Evolutionary conservation across 1,140 invertebrate species (phyloP), one percentile per base, ranked within the genome.

Genomic region (Tribolium madens): DNA sequence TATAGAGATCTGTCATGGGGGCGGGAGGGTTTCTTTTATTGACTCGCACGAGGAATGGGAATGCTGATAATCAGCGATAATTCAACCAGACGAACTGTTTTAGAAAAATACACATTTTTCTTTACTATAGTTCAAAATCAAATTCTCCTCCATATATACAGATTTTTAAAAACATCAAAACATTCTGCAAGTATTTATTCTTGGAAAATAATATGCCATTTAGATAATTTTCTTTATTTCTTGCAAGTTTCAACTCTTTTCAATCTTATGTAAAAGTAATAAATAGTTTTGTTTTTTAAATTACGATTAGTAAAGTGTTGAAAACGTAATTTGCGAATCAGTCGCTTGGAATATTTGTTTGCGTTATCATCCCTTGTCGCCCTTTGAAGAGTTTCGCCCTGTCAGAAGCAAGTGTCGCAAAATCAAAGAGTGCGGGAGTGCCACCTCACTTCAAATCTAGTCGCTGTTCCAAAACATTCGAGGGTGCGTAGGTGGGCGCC

Each of bases 401-500:
- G 73, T 74, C 73, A 74, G 18, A 13, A 14, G 73, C 73, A 74
- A 73, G 52, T 47, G 52, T 42, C 33, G 46, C 26, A 60, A 76
- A 53, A 53, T 53, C 71, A 33, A 73, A 73, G 50, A 10, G 12
- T 52, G 47, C 50, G 36, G 36, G 36, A 9, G 36, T 42, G 36
- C 36, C 36, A 42, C 4, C 50, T 21, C 50, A 15, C 5, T 53
- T 26, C 13, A 57, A 46, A 53, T 74, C 50, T n/a, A 42, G 53
- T 53, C 12, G 31, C 5, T 14, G n/a, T 50, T 31, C 7, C 50
- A 15, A 71, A 71, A 71, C 36, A 71, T 71, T 48, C 70, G 42
- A 72, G 42, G 17, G 17, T 1, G 76, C 48, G 50, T 53, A 33
- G 69, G 72, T 70, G 73, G 76, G 69, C 76, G 75, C 76, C 76